Conservation (phyloP, 2,888 invertebrate species). For the Parapristionchus giblindavisi region DNA sequence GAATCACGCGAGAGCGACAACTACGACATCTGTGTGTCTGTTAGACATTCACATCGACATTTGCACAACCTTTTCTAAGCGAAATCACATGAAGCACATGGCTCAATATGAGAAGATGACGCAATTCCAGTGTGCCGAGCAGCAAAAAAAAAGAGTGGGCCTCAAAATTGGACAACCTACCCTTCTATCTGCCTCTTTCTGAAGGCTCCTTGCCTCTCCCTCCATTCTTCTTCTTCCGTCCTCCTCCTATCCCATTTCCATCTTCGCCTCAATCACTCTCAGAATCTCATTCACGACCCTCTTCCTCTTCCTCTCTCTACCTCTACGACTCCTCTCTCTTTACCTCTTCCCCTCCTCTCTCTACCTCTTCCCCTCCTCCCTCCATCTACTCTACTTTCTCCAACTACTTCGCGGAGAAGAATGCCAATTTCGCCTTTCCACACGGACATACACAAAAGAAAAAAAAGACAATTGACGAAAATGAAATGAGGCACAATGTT, state of each 20-base stretch:
- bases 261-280: not conserved
- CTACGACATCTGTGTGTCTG: no score
- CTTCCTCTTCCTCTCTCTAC: not conserved
- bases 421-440: no score
- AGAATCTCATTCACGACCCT: not conserved
- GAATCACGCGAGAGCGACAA: no score
- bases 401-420: not conserved
- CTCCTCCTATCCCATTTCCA: not conserved
- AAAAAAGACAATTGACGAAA: no score
- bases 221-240: not conserved
- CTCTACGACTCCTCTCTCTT: not conserved
- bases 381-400: not conserved
- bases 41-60: no score
- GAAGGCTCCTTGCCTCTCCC: not conserved
- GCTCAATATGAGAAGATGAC: not conserved
- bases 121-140: not conserved
- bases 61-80: no score
- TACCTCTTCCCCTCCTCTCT: not conserved
- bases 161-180: not conserved
- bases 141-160: not conserved
- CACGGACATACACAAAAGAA: no score
- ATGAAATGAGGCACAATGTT: no score
- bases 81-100: not conserved
- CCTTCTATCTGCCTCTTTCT: not conserved
- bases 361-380: not conserved